phyloP scores from a whole-genome alignment of 2,888 invertebrate species.

The Pristionchus arcanus region DNA sequence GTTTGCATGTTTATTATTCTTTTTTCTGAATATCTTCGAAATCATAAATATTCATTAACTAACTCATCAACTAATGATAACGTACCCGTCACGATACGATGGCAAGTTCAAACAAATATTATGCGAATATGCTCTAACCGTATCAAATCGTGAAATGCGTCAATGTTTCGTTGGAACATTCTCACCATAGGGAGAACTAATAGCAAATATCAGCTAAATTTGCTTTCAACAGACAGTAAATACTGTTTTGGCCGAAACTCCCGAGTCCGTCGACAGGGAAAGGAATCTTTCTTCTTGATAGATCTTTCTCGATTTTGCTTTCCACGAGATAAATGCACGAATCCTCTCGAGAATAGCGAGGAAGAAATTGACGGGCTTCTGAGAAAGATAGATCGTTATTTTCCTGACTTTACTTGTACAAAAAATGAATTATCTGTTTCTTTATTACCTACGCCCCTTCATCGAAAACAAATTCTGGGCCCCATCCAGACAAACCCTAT shows the following conservation, averaged over 20 bases:
- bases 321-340: background rate
- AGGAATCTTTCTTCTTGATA: slow-evolving; percentile 21
- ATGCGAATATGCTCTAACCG: background rate
- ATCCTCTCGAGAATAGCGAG: slow-evolving; percentile 1
- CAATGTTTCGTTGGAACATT: too few relatives aligned
- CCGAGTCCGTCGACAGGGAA: slow-evolving; percentile 15
- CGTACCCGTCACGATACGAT: background rate
- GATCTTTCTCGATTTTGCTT: slow-evolving; percentile 17
- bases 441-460: too few relatives aligned
- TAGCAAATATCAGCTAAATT: background rate
- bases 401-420: too few relatives aligned
- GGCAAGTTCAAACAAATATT: background rate
- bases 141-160: background rate
- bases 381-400: background rate
- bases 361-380: slow-evolving; percentile 34
- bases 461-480: background rate
- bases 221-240: slow-evolving; percentile 42
- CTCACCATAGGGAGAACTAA: background rate
- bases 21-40: too few relatives aligned
- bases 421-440: too few relatives aligned
- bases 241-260: slow-evolving; percentile 34
- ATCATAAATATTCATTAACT: too few relatives aligned
- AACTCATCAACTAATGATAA: background rate
- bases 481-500: background rate
- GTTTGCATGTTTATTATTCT: too few relatives aligned